These are phyloP conservation scores for Phalacrocorax aristotelis DNA, from an alignment of 2,113 vertebrate species.

Conservation along the genomic window DNA sequence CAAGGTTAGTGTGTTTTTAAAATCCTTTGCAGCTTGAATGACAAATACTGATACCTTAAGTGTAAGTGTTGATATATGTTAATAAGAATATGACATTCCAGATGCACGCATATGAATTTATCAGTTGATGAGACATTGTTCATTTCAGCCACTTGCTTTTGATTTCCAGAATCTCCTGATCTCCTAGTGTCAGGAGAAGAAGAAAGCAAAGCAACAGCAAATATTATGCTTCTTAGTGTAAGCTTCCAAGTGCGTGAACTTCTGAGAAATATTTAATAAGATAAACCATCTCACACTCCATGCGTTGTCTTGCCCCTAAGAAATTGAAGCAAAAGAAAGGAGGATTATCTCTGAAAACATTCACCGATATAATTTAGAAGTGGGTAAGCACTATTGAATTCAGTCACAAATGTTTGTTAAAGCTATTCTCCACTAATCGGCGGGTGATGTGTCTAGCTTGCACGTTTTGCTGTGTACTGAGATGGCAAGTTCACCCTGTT, in stretches of 20 bases:
- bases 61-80: not conserved
- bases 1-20: not conserved
- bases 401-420: not conserved
- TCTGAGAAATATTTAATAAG: not conserved
- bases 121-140: not conserved
- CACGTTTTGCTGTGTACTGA: not conserved
- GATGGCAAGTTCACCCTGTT: not conserved
- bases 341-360: not conserved
- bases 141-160: not conserved
- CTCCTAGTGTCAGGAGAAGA: not conserved
- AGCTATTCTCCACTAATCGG: not conserved
- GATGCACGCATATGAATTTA: not conserved
- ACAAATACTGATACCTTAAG: not conserved
- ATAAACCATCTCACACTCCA: not conserved
- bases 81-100: not conserved
- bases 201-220: not conserved
- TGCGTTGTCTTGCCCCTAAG: not conserved
- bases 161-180: not conserved
- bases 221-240: not conserved
- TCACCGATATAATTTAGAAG: not conserved
- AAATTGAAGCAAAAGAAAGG: not conserved
- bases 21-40: not conserved
- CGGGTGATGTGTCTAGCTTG: not conserved
- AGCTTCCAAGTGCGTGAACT: not conserved
- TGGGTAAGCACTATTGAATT: not conserved